These are phyloP conservation scores for Martes martes DNA, from an alignment of 2,113 vertebrate genomes.

Conservation along the genomic window DNA sequence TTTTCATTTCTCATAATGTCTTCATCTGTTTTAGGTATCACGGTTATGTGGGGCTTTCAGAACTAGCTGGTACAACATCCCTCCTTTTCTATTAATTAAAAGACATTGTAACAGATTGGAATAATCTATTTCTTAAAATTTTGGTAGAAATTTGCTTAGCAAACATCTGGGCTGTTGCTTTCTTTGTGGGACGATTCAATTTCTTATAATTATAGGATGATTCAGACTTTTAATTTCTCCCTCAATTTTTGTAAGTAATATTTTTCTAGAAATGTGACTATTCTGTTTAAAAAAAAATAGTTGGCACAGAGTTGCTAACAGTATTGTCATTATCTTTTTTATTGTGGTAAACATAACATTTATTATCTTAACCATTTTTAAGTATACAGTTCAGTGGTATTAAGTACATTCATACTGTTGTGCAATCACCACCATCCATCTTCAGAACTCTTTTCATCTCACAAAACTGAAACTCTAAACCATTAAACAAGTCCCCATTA, in stretches of 20 bases:
- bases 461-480: not conserved
- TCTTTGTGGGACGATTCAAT: conserved; percentile 56
- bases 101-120: conserved; percentile 25
- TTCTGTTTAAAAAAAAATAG: conserved; percentile 7
- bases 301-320: not conserved
- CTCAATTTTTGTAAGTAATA: conserved; percentile 23
- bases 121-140: conserved; percentile 38
- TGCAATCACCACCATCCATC: not conserved
- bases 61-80: not conserved
- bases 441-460: not conserved
- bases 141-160: conserved; percentile 42
- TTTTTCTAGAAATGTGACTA: conserved; percentile 39
- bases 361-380: not conserved
- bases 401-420: not conserved
- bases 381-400: not conserved
- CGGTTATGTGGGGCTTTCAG: not conserved
- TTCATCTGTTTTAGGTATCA: not conserved
- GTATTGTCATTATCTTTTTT: not conserved
- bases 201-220: conserved; percentile 55
- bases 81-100: conserved; percentile 31
- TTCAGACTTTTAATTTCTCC: conserved; percentile 55
- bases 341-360: not conserved
- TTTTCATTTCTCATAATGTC: not conserved
- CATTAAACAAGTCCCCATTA: not conserved
- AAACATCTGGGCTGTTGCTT: conserved; percentile 1